A percentile compares a stretch with the other conserved stretches of the same genome.
Conservation (phyloP, 2,888 invertebrate species). For the Bellardia bayeri region DNA sequence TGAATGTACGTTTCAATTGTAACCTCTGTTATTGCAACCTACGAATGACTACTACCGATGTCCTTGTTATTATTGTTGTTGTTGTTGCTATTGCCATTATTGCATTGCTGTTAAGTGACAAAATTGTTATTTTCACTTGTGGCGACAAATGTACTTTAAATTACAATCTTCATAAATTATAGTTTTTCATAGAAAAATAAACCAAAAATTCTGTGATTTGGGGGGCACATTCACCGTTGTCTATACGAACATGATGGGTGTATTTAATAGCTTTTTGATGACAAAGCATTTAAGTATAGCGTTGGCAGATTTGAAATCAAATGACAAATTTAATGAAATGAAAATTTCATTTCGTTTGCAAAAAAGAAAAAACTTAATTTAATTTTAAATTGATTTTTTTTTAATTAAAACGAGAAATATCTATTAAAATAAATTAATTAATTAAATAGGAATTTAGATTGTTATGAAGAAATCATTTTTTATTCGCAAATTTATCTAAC, state of each 20-base stretch:
- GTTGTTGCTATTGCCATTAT: slow-evolving; percentile 43
- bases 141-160: slow-evolving; percentile 75
- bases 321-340: slow-evolving; percentile 72
- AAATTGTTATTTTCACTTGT: slow-evolving; percentile 76
- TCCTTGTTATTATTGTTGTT: not conserved
- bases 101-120: slow-evolving; percentile 74
- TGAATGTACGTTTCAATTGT: slow-evolving; percentile 39
- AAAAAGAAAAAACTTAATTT: not conserved
- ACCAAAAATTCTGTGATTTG: slow-evolving; percentile 38
- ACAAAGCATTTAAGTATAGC: slow-evolving; percentile 60
- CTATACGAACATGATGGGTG: slow-evolving; percentile 30
- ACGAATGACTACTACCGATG: slow-evolving; percentile 45
- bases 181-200: slow-evolving; percentile 68
- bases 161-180: slow-evolving; percentile 74
- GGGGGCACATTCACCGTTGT: slow-evolving; percentile 1
- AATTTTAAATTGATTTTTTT: not conserved
- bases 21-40: slow-evolving; percentile 59
- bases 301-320: slow-evolving; percentile 53
- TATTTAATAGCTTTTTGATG: slow-evolving; percentile 75
- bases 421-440: too few relatives aligned
- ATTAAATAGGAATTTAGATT: too few relatives aligned
- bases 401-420: not conserved
- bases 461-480: too few relatives aligned
- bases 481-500: too few relatives aligned
- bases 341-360: slow-evolving; percentile 47